Evolutionary conservation across 2,888 invertebrate genomes (phyloP).

Genomic region (Epistrophe eligans): DNA sequence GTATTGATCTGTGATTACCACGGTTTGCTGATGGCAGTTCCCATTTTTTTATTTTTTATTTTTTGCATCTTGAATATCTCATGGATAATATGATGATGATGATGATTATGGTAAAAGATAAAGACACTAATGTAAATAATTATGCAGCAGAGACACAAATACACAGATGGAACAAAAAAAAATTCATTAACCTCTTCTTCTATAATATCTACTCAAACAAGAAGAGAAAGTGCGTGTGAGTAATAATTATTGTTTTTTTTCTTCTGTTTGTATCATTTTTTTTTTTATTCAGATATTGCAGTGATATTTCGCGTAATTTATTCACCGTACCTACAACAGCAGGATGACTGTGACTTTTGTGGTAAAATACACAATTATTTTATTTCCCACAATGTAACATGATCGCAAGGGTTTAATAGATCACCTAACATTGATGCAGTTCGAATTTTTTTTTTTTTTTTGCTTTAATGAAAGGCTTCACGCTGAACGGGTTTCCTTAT

Average conservation of each 20-base stretch:
- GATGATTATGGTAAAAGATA: constrained; percentile 16
- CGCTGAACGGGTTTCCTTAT: constrained; percentile 46
- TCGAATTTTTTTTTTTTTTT: background rate
- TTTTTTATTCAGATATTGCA: constrained; percentile 2
- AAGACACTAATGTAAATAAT: constrained; percentile 59
- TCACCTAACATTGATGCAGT: constrained; percentile 39
- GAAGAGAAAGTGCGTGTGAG: constrained; percentile 75
- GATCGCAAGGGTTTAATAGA: constrained; percentile 61
- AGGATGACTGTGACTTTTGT: constrained; percentile 57
- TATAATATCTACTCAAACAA: constrained; percentile 28
- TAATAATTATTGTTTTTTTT: constrained; percentile 42
- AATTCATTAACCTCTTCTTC: constrained; percentile 68
- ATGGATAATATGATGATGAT: constrained; percentile 13
- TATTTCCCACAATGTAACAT: constrained; percentile 61
- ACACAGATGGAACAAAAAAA: constrained; percentile 27
- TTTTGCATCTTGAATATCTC: constrained; percentile 35
- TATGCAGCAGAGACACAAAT: constrained; percentile 44
- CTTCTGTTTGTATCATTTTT: background rate
- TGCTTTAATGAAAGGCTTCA: constrained; percentile 60
- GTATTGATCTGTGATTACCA: constrained; percentile 68
- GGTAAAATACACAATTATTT: constrained; percentile 22
- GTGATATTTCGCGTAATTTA: constrained; percentile 66
- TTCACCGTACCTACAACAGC: constrained; percentile 25
- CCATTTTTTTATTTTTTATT: constrained; percentile 6
- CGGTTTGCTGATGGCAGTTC: constrained; percentile 41